Percentiles rank a stretch among this genome's conserved stretches.
phyloP scores from a whole-genome alignment of 2,888 invertebrate genomes.

The Coleophora deauratella region DNA sequence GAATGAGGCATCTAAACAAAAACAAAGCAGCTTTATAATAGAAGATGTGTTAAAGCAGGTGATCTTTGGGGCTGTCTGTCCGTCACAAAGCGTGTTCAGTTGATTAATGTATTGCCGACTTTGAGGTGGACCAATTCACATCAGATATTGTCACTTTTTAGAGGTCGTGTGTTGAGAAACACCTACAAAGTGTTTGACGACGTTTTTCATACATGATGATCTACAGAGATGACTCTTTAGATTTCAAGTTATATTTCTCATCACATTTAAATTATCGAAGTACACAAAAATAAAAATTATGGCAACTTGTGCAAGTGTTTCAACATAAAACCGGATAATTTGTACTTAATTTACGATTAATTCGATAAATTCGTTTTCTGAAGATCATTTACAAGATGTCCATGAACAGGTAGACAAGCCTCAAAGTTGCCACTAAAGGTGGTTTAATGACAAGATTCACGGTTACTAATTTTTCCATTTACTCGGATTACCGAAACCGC shows the following conservation, averaged over 20 bases:
- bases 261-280: no score
- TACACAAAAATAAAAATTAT: no score
- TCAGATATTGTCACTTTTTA: constrained; percentile 25
- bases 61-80: constrained; percentile 47
- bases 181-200: constrained; percentile 3
- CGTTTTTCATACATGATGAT: no score
- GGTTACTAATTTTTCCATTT: constrained; percentile 42
- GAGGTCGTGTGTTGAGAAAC: constrained; percentile 29
- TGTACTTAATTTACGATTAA: no score
- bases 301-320: no score
- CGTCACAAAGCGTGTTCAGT: constrained; percentile 30
- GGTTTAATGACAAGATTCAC: constrained; percentile 20
- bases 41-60: constrained; percentile 50
- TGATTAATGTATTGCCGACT: constrained; percentile 53
- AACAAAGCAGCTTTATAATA: constrained; percentile 51
- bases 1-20: constrained; percentile 47
- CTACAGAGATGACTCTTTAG: no score
- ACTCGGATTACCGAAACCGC: constrained; percentile 45
- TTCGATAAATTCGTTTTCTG: no score
- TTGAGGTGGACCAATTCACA: constrained; percentile 33
- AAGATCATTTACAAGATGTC: constrained; percentile 4
- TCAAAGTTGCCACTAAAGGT: constrained; percentile 10
- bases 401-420: constrained; percentile 25
- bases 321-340: no score
- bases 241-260: no score